phyloP scores from a whole-genome alignment of 2,113 vertebrate species.

The Xiphias gladius region DNA sequence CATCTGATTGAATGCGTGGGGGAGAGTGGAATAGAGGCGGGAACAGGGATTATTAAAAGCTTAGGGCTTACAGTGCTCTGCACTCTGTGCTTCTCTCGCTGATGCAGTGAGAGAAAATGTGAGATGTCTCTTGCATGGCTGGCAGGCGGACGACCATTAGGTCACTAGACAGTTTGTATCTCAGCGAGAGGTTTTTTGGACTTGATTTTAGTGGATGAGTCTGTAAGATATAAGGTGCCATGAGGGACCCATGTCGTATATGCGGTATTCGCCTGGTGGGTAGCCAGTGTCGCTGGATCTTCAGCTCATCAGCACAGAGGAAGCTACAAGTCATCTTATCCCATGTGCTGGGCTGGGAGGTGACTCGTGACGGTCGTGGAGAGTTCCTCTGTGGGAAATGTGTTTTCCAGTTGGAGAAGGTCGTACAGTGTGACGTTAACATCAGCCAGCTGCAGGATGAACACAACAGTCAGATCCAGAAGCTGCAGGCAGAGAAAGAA shows the following conservation, averaged over 20 bases:
- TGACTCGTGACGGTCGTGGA: slow-evolving; percentile 79
- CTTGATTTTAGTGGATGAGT: slow-evolving; percentile 7
- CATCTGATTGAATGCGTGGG: slow-evolving; percentile 67
- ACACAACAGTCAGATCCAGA: slow-evolving; percentile 71
- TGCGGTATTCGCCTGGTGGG: slow-evolving; percentile 79
- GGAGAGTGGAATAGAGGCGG: slow-evolving; percentile 73
- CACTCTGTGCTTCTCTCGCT: slow-evolving; percentile 53
- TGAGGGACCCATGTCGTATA: slow-evolving; percentile 83
- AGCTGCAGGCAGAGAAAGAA: slow-evolving; percentile 78
- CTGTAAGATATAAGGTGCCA: slow-evolving; percentile 46
- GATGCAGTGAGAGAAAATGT: slow-evolving; percentile 61
- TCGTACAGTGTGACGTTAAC: slow-evolving; percentile 80
- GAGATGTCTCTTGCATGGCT: slow-evolving; percentile 50
- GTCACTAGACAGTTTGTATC: slow-evolving; percentile 26
- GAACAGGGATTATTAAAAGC: slow-evolving; percentile 77
- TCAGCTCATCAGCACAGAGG: slow-evolving; percentile 76
- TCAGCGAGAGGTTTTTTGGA: slow-evolving; percentile 45
- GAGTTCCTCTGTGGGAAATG: slow-evolving; percentile 87
- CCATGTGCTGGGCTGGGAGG: slow-evolving; percentile 77
- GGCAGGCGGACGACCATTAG: slow-evolving; percentile 38
- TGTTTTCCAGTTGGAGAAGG: slow-evolving; percentile 83
- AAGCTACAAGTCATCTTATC: slow-evolving; percentile 84
- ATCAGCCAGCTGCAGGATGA: slow-evolving; percentile 76
- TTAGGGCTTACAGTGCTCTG: slow-evolving; percentile 77
- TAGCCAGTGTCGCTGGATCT: slow-evolving; percentile 85